These are phyloP conservation scores for Acestrorhynchus altus DNA, from an alignment of 2,797 vertebrate genomes.

Conservation along the genomic window DNA sequence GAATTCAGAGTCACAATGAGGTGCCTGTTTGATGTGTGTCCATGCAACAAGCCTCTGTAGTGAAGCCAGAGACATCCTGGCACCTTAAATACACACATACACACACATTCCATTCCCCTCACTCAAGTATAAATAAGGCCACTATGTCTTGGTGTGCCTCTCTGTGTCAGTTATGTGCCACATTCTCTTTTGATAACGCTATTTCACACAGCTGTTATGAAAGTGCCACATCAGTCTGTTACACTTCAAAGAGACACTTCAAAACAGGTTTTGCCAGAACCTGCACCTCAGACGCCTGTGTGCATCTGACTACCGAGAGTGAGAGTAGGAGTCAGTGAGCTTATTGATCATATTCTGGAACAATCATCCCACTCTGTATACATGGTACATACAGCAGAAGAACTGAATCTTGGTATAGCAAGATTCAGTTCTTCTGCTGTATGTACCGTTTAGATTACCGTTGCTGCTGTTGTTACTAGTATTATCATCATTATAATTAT, in stretches of 20 bases:
- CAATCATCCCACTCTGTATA: constrained; percentile 13
- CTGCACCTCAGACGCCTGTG: neutral
- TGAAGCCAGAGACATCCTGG: constrained; percentile 54
- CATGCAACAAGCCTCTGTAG: constrained; percentile 53
- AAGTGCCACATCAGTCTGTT: constrained; percentile 55
- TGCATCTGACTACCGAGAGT: constrained; percentile 20
- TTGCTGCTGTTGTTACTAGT: no score
- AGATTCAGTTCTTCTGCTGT: no score
- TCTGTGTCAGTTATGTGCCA: constrained; percentile 45
- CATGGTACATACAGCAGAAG: constrained; percentile 8
- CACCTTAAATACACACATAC: neutral
- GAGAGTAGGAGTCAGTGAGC: constrained; percentile 17
- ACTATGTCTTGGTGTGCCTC: constrained; percentile 55
- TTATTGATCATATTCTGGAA: neutral
- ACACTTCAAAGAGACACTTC: constrained; percentile 9
- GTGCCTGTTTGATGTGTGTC: constrained; percentile 30
- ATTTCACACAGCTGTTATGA: constrained; percentile 54
- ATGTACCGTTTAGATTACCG: no score
- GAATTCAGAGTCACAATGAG: constrained; percentile 23
- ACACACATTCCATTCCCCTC: constrained; percentile 24
- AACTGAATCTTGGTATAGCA: constrained; percentile 18
- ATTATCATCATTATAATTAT: no score
- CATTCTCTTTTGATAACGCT: constrained; percentile 57
- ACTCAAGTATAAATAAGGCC: constrained; percentile 26
- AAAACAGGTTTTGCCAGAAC: constrained; percentile 9